A percentile compares a stretch with the other conserved stretches of the same genome.
Conservation (phyloP, 2,888 invertebrate species). For the Napeogenes inachia region DNA sequence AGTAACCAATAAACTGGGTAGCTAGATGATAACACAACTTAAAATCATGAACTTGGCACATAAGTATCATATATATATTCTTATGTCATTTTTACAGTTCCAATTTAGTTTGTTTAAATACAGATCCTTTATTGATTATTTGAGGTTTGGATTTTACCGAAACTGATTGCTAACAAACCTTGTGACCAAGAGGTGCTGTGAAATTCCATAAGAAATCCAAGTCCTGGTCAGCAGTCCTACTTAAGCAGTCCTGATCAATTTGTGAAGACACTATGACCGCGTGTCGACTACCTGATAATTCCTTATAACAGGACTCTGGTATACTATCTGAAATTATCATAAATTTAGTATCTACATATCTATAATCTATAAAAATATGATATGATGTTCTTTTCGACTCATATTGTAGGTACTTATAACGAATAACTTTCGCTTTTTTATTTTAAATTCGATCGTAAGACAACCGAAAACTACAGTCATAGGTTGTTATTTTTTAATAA, state of each 20-base stretch:
- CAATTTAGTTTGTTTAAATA: no score
- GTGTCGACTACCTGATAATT: conserved; percentile 24
- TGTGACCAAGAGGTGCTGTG: conserved; percentile 37
- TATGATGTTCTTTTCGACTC: background rate
- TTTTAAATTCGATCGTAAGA: no score
- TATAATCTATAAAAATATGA: background rate
- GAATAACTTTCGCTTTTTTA: no score
- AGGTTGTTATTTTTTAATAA: no score
- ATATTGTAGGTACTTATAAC: no score
- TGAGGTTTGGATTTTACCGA: background rate
- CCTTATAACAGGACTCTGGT: conserved; percentile 38
- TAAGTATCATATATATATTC: no score
- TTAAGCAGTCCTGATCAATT: conserved; percentile 33
- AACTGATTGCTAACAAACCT: conserved; percentile 28
- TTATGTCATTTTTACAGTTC: no score
- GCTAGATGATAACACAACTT: no score
- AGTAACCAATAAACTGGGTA: no score
- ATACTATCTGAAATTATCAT: conserved; percentile 36
- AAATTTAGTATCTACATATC: background rate
- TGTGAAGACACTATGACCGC: conserved; percentile 36
- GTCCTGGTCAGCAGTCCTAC: conserved; percentile 31
- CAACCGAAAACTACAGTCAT: no score
- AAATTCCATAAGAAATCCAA: conserved; percentile 43
- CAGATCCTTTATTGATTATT: no score
- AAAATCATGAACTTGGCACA: no score